Percentiles rank a stretch among this genome's conserved stretches.
Evolutionary conservation across 2,888 invertebrate genomes (phyloP).

Genomic region (Hecatera dysodea): DNA sequence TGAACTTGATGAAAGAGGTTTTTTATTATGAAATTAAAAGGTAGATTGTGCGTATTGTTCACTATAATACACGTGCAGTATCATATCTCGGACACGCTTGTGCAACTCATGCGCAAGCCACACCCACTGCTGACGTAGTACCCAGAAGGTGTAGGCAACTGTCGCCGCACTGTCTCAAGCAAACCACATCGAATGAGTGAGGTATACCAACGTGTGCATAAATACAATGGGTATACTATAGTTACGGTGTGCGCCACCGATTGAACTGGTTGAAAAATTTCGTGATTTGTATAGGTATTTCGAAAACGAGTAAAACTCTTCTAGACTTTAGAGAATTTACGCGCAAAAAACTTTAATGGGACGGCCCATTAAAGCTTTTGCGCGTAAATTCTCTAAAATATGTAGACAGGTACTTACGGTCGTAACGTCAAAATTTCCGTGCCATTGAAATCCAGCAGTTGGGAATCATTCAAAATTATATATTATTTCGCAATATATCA

Average conservation of each 20-base stretch:
- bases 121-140: conserved; percentile 70
- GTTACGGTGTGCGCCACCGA: not conserved
- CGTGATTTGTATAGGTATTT: not conserved
- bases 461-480: conserved; percentile 16
- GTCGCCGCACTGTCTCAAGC: conserved; percentile 53
- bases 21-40: conserved; percentile 14
- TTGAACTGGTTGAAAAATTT: not conserved
- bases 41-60: conserved; percentile 6
- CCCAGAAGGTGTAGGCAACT: conserved; percentile 13
- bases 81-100: conserved; percentile 57
- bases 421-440: conserved; percentile 7
- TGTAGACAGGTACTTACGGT: too few relatives aligned
- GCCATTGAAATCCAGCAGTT: conserved; percentile 35
- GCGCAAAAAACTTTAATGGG: too few relatives aligned
- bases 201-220: not conserved
- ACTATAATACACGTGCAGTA: conserved; percentile 25
- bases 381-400: too few relatives aligned
- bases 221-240: not conserved
- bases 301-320: too few relatives aligned
- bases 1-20: conserved; percentile 19
- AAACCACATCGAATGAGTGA: conserved; percentile 2
- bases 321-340: too few relatives aligned
- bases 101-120: conserved; percentile 69
- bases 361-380: too few relatives aligned
- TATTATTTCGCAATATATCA: conserved; percentile 38